These are phyloP conservation scores for Nomada lathburiana DNA, from an alignment of 2,888 invertebrate species.

Conservation along the genomic window DNA sequence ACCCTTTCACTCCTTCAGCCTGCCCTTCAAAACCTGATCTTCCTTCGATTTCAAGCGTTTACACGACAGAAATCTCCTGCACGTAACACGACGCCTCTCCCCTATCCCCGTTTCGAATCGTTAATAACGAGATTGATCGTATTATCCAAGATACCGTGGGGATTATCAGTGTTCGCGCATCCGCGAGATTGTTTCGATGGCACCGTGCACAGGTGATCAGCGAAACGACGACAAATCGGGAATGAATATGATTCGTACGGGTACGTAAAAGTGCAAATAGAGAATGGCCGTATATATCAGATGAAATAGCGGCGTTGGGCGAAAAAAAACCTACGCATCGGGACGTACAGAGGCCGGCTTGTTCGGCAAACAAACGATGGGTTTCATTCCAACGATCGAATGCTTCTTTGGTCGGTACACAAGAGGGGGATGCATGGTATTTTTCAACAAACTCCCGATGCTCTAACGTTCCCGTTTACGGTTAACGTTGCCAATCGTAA, in stretches of 20 bases:
- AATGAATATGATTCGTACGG: constrained; percentile 14
- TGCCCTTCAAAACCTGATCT: constrained; percentile 68
- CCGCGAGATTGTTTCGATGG: neutral
- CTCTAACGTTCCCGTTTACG: constrained; percentile 79
- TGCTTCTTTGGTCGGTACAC: constrained; percentile 60
- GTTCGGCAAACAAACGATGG: constrained; percentile 71
- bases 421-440: constrained; percentile 70
- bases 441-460: constrained; percentile 81
- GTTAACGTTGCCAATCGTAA: constrained; percentile 25
- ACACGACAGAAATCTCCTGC: constrained; percentile 16
- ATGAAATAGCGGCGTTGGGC: constrained; percentile 27
- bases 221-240: constrained; percentile 23
- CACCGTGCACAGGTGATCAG: constrained; percentile 2
- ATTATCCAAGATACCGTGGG: constrained; percentile 9
- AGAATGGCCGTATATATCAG: constrained; percentile 25
- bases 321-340: constrained; percentile 1
- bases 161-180: neutral
- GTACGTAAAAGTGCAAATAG: constrained; percentile 30
- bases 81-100: constrained; percentile 6
- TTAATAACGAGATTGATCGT: constrained; percentile 50
- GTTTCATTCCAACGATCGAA: constrained; percentile 65
- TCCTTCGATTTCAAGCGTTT: constrained; percentile 52
- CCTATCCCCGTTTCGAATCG: neutral
- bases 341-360: neutral
- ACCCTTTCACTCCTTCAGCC: constrained; percentile 38